Conservation (phyloP, 2,113 vertebrate species). For the Pseudolaguvia tuberculata region DNA sequence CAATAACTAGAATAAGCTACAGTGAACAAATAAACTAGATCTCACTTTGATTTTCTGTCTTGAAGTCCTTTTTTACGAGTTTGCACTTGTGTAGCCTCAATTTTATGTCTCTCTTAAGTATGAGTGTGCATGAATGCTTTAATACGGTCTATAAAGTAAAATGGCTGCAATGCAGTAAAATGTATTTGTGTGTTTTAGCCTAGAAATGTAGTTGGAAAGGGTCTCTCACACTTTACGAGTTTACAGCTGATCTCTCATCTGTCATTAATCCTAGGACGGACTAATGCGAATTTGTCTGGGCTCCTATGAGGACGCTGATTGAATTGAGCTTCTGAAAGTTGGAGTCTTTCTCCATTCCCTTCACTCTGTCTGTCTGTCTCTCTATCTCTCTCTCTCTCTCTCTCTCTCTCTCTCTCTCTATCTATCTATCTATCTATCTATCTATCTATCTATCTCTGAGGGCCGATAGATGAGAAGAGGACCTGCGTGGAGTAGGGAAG, state of each 20-base stretch:
- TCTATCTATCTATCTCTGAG: constrained; percentile 29
- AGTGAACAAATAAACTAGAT: not conserved
- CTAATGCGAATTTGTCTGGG: constrained; percentile 61
- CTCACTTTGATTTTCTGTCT: constrained; percentile 11
- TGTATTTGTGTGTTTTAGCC: constrained; percentile 32
- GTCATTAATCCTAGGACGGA: constrained; percentile 53
- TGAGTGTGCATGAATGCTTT: constrained; percentile 5
- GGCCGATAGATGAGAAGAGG: constrained; percentile 29
- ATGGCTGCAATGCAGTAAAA: constrained; percentile 23
- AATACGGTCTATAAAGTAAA: constrained; percentile 22
- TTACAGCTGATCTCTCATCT: constrained; percentile 49
- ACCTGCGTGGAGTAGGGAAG: constrained; percentile 33
- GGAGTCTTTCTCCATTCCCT: constrained; percentile 12
- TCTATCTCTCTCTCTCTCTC: too few species aligned
- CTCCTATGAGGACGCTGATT: constrained; percentile 60
- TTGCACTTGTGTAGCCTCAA: not conserved
- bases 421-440: constrained; percentile 22
- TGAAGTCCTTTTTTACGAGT: not conserved
- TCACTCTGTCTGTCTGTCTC: constrained; percentile 29
- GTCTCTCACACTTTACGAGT: constrained; percentile 43
- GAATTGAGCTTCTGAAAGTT: constrained; percentile 58
- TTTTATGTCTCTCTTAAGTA: constrained; percentile 24
- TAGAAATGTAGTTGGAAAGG: not conserved
- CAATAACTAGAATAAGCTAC: not conserved
- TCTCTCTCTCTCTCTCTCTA: too few species aligned